Conservation (phyloP, 2,888 invertebrate genomes). For the Amphipyra tragopoginis region DNA sequence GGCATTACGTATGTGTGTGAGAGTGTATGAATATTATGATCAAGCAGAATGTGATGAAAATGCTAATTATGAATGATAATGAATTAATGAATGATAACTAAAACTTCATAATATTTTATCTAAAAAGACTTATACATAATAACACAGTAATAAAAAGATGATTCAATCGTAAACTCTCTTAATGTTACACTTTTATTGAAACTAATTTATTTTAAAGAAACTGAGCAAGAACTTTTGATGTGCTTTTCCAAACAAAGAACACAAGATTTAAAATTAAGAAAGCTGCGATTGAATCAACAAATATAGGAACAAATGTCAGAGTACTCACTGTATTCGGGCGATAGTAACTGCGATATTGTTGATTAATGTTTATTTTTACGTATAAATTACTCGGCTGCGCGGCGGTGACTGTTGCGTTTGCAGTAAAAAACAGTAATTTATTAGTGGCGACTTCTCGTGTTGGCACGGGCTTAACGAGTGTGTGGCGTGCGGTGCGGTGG, state of each 20-base stretch:
- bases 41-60: slow-evolving; percentile 66
- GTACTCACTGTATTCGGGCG: slow-evolving; percentile 88
- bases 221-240: neutral
- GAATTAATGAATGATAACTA: slow-evolving; percentile 65
- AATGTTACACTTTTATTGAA: slow-evolving; percentile 17
- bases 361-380: slow-evolving; percentile 88
- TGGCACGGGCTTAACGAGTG: slow-evolving; percentile 91
- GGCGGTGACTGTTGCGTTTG: slow-evolving; percentile 89
- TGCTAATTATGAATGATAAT: slow-evolving; percentile 67
- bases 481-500: slow-evolving; percentile 90
- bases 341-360: slow-evolving; percentile 84
- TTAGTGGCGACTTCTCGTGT: slow-evolving; percentile 92
- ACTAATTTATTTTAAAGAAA: slow-evolving; percentile 17
- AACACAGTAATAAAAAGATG: slow-evolving; percentile 39
- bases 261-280: slow-evolving; percentile 67
- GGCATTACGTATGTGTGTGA: slow-evolving; percentile 57
- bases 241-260: slow-evolving; percentile 13
- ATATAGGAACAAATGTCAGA: slow-evolving; percentile 74
- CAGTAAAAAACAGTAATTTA: slow-evolving; percentile 90
- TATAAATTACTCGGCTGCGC: slow-evolving; percentile 87
- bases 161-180: slow-evolving; percentile 46
- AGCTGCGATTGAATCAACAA: slow-evolving; percentile 75
- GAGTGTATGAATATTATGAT: slow-evolving; percentile 59
- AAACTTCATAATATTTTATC: slow-evolving; percentile 39
- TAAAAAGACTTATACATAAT: slow-evolving; percentile 37